phyloP scores from a whole-genome alignment of 1,140 invertebrate species.

The Rhizoglyphus robini region DNA sequence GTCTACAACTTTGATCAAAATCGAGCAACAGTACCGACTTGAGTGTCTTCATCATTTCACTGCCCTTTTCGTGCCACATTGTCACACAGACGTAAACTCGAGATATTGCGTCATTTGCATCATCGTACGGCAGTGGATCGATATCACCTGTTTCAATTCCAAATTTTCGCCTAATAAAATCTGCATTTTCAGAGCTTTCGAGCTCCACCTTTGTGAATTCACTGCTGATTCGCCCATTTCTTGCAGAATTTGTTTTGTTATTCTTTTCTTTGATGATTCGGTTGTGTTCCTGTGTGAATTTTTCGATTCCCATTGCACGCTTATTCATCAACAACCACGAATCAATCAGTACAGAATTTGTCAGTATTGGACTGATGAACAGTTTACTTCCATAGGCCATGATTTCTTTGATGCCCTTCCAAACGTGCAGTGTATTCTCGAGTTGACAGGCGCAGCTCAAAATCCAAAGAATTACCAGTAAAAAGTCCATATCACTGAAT shows the following conservation, averaged over 20 bases:
- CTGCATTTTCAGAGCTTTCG: too few species aligned
- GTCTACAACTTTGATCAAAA: conserved; percentile 82
- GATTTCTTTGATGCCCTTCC: conserved; percentile 91
- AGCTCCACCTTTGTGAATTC: too few species aligned
- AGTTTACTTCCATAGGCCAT: conserved; percentile 86
- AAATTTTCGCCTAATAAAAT: too few species aligned
- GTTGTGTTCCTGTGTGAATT: conserved; percentile 13
- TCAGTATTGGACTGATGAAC: conserved; percentile 90
- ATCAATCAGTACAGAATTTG: conserved; percentile 76
- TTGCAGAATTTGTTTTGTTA: too few species aligned
- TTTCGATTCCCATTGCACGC: conserved; percentile 47
- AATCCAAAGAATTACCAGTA: too few species aligned
- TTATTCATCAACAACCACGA: conserved; percentile 90
- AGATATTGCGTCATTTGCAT: conserved; percentile 38
- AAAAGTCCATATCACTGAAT: too few species aligned
- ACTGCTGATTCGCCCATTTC: too few species aligned
- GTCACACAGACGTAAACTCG: conserved; percentile 66
- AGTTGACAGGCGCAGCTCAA: too few species aligned
- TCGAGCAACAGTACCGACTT: conserved; percentile 55
- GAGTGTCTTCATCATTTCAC: conserved; percentile 67
- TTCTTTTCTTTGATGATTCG: conserved; percentile 2
- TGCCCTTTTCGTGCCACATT: conserved; percentile 94
- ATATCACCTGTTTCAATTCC: too few species aligned
- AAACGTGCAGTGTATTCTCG: conserved; percentile 93
- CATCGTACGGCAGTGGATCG: too few species aligned